phyloP scores from a whole-genome alignment of 1,140 invertebrate genomes.

The Vanessa tameamea region DNA sequence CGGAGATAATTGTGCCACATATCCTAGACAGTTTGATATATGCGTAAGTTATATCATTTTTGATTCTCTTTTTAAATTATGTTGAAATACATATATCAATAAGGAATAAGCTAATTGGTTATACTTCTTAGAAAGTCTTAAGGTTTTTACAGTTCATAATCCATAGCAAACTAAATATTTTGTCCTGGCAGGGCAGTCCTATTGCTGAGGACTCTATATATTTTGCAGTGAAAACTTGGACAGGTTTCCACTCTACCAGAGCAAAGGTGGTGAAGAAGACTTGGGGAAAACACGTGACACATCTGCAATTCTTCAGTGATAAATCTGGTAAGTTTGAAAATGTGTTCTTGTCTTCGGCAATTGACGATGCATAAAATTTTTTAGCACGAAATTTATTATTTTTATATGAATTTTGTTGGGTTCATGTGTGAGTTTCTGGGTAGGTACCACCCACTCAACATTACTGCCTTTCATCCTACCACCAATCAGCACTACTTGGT shows the following conservation, averaged over 20 bases:
- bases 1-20: constrained; percentile 84
- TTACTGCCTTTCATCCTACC: no score
- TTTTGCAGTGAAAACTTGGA: constrained; percentile 94
- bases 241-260: constrained; percentile 88
- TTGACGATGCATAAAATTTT: not conserved
- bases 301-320: constrained; percentile 91
- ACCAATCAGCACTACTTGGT: no score
- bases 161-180: constrained; percentile 11
- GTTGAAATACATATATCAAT: no score
- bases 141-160: constrained; percentile 1
- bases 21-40: constrained; percentile 82
- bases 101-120: no score
- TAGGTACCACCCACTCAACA: no score
- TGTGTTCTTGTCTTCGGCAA: no score
- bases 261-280: constrained; percentile 89
- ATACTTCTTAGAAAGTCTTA: not conserved
- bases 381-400: no score
- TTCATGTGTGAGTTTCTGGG: no score
- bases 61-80: not conserved
- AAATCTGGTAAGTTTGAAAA: constrained; percentile 81
- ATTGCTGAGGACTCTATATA: constrained; percentile 83
- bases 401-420: no score
- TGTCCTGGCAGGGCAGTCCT: constrained; percentile 81
- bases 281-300: constrained; percentile 86
- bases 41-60: constrained; percentile 83